Evolutionary conservation across 2,888 invertebrate genomes (phyloP).

Genomic region (Phaedon cochleariae): DNA sequence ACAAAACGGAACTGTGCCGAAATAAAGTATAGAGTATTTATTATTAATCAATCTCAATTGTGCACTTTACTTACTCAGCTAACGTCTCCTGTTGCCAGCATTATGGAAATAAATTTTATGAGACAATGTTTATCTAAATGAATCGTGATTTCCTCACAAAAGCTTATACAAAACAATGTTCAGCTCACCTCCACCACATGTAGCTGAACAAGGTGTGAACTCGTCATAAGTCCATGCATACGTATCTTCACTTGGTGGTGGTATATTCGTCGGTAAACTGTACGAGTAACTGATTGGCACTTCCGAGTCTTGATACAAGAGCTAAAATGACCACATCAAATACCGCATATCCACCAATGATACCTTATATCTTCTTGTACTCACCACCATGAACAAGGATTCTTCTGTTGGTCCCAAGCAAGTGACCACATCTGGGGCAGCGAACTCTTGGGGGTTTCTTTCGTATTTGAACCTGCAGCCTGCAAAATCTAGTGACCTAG

Average conservation of each 20-base stretch:
- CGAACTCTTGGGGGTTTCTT: slow-evolving; percentile 80
- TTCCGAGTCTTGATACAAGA: slow-evolving; percentile 83
- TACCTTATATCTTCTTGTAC: slow-evolving; percentile 54
- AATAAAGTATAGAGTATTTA: no score
- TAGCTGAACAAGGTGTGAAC: slow-evolving; percentile 82
- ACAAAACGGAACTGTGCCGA: no score
- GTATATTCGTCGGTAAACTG: slow-evolving; percentile 80
- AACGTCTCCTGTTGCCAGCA: no score
- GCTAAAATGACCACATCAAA: slow-evolving; percentile 61
- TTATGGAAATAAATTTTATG: no score
- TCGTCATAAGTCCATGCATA: slow-evolving; percentile 86
- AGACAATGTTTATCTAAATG: no score
- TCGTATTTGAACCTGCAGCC: slow-evolving; percentile 91
- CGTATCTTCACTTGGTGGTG: slow-evolving; percentile 72
- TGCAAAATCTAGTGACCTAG: slow-evolving; percentile 79
- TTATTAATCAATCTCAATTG: no score
- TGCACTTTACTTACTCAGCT: no score
- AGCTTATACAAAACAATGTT: no score
- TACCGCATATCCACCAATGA: background rate
- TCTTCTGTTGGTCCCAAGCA: slow-evolving; percentile 92
- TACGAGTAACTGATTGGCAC: slow-evolving; percentile 91
- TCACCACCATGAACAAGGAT: slow-evolving; percentile 83
- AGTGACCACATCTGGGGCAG: slow-evolving; percentile 84
- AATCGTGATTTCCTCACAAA: no score
- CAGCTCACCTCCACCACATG: slow-evolving; percentile 88